Evolutionary conservation across 2,113 vertebrate genomes (phyloP), one percentile per base, ranked within the genome.

Genomic region (Clarias batrachus): DNA sequence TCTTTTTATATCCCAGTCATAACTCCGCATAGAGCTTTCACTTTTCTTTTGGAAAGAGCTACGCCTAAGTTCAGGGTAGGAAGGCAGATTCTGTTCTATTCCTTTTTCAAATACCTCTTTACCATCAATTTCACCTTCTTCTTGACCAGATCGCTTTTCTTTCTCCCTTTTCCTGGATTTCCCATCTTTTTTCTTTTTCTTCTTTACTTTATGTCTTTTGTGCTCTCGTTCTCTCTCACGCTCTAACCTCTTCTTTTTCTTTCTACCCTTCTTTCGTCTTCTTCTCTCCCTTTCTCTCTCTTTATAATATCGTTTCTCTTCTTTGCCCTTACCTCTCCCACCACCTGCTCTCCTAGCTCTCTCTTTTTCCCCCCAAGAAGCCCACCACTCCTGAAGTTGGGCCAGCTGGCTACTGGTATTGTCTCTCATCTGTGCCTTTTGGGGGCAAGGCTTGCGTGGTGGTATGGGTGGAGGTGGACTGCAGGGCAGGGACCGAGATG

Each of bases 321-420:
- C 93, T 85, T 91, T 93, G 10, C 85, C 85, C 21, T 87, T 84
- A 4, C 88, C 59, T 84, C 83, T 85, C 3, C 57, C 79, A n/a
- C 83, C 77, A 71, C 23, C 52, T 88, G 78, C 41, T 62, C 68
- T 88, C 52, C 91, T 92, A 0, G 33, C 87, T 74, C 92, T 87
- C 16, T 95, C 94, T 86, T 94, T 91, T 85, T 95, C 95, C 0
- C 92, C 95, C 95, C 95, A 95, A 0, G 94, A 94, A 4, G 94
- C 93, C 95, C 95, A 95, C 95, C 95, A 96, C 86, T 95, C 94
- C 87, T 95, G 95, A 73, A 96, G 87, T 27, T 95, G 95, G 16
- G 94, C 94, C 79, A 95, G 76, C 84, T 95, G 95, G 88, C 93
- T 94, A 37, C 91, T 83, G 0, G 91, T 90, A 27, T 93, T 91